These are phyloP conservation scores for Leptatherina wallacei DNA, from an alignment of 2,797 vertebrate genomes.

Conservation along the genomic window DNA sequence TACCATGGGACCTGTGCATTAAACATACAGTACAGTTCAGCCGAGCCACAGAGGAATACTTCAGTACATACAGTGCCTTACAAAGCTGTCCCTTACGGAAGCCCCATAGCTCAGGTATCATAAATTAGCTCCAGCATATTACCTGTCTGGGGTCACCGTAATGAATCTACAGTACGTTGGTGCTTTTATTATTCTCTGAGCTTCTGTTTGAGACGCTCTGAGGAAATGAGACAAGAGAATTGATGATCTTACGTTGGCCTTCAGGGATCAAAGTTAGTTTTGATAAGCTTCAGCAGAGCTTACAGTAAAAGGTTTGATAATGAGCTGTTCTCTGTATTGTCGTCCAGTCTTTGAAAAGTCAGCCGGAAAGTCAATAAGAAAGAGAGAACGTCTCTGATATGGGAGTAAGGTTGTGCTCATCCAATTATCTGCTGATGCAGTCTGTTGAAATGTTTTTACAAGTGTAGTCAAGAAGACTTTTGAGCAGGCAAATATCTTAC, in stretches of 20 bases:
- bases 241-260: constrained; percentile 30
- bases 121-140: constrained; percentile 28
- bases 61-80: constrained; percentile 13
- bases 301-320: constrained; percentile 39
- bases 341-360: constrained; percentile 45
- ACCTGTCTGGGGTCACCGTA: constrained; percentile 18
- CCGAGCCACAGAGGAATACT: constrained; percentile 27
- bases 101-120: constrained; percentile 17
- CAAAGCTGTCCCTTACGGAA: constrained; percentile 18
- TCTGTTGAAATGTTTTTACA: not conserved
- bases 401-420: not conserved
- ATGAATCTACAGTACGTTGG: constrained; percentile 7
- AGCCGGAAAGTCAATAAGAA: constrained; percentile 35
- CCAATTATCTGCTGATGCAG: constrained; percentile 11
- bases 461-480: not conserved
- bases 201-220: constrained; percentile 1
- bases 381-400: constrained; percentile 28
- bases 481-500: not conserved
- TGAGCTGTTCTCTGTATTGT: constrained; percentile 19
- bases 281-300: constrained; percentile 13
- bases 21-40: constrained; percentile 45
- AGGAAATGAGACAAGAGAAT: constrained; percentile 13
- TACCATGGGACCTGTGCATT: constrained; percentile 60
- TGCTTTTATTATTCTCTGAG: constrained; percentile 1
- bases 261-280: constrained; percentile 29